Evolutionary conservation across 2,113 vertebrate species (phyloP).

Genomic region (Scomber colias): DNA sequence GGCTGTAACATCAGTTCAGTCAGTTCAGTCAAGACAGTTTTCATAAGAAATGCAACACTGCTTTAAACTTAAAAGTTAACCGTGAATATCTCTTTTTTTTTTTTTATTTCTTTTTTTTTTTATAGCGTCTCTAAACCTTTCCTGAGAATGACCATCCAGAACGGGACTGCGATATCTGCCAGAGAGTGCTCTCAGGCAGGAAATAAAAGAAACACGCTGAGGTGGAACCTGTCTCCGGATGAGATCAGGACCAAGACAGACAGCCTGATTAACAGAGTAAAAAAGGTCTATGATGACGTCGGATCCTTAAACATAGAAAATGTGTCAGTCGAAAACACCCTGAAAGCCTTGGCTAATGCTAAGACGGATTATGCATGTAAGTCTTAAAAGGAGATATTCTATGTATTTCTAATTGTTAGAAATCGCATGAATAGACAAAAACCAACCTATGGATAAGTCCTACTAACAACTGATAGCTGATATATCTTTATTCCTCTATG

Average conservation of each 20-base stretch:
- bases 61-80: background rate
- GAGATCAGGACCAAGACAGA: conserved; percentile 88
- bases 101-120: background rate
- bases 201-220: conserved; percentile 79
- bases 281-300: conserved; percentile 87
- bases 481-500: too few relatives aligned
- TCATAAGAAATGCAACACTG: background rate
- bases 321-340: conserved; percentile 90
- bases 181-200: conserved; percentile 75
- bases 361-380: conserved; percentile 92
- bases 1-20: conserved; percentile 25
- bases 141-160: conserved; percentile 88
- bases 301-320: conserved; percentile 86
- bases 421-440: background rate
- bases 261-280: conserved; percentile 87
- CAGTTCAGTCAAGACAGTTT: background rate
- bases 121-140: conserved; percentile 48
- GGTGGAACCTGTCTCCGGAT: conserved; percentile 92
- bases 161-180: conserved; percentile 64
- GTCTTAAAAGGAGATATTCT: conserved; percentile 15
- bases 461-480: too few relatives aligned
- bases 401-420: background rate
- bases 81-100: background rate
- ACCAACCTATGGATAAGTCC: background rate
- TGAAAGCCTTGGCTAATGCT: conserved; percentile 87